phyloP scores from a whole-genome alignment of 2,888 invertebrate genomes.

The Nomada ruficornis region DNA sequence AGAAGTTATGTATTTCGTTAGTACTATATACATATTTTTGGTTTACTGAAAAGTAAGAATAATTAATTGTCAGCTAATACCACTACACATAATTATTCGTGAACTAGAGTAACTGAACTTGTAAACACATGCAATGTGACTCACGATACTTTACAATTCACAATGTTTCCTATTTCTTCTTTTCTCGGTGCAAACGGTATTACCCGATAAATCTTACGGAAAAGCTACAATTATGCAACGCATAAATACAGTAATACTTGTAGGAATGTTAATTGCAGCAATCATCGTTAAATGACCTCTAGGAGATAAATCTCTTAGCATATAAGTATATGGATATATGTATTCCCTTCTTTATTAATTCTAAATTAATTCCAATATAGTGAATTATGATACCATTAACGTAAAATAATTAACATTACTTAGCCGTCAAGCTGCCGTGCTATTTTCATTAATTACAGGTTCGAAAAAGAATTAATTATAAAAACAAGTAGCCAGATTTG shows the following conservation, averaged over 20 bases:
- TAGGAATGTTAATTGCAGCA: background rate
- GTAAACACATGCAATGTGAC: background rate
- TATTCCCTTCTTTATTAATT: background rate
- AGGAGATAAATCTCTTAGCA: too few relatives aligned
- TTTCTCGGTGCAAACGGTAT: background rate
- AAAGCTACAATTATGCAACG: background rate
- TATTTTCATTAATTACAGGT: background rate
- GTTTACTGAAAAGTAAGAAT: background rate
- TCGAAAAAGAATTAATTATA: background rate
- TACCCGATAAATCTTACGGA: background rate
- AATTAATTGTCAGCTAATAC: background rate
- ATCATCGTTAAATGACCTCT: slow-evolving; percentile 11
- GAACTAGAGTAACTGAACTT: background rate
- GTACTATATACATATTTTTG: background rate
- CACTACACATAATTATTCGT: background rate
- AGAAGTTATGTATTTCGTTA: background rate
- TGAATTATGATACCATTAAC: too few relatives aligned
- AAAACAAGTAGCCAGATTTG: background rate
- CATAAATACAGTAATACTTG: background rate
- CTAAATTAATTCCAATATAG: background rate
- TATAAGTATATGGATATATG: too few relatives aligned
- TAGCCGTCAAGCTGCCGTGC: background rate
- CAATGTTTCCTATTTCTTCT: background rate
- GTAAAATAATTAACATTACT: too few relatives aligned
- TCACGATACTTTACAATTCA: slow-evolving; percentile 9